Conservation (phyloP, 2,888 invertebrate species). For the Apotomis turbidana region DNA sequence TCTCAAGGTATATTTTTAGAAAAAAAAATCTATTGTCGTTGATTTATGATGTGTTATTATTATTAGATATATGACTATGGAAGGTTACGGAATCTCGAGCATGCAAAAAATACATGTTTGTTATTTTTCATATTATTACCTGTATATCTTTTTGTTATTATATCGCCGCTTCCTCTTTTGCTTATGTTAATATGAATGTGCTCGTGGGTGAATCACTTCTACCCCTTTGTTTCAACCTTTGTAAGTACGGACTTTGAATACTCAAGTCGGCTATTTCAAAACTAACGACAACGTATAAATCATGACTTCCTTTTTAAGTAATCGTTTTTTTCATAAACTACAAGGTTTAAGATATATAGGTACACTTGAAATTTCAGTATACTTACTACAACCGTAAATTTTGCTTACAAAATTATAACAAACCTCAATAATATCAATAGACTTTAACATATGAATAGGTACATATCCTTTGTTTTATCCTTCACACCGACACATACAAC, state of each 20-base stretch:
- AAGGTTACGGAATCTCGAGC: conserved; percentile 31
- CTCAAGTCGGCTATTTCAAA: not conserved
- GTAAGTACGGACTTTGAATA: conserved; percentile 10
- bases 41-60: conserved; percentile 46
- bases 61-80: conserved; percentile 43
- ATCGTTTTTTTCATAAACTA: not conserved
- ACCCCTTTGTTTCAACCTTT: conserved; percentile 19
- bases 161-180: not conserved
- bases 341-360: too few species aligned
- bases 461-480: not conserved
- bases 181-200: conserved; percentile 12
- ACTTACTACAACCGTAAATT: too few species aligned
- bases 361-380: too few species aligned
- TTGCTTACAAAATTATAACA: too few species aligned
- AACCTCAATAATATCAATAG: not conserved
- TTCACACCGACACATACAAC: not conserved
- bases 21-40: conserved; percentile 32
- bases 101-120: conserved; percentile 24
- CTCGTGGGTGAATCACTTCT: conserved; percentile 15
- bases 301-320: conserved; percentile 2
- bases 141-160: not conserved
- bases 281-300: conserved; percentile 4
- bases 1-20: conserved; percentile 33
- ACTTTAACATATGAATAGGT: not conserved
- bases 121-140: conserved; percentile 3